A percentile compares a stretch with the other conserved stretches of the same genome.
These are phyloP conservation scores for Mamestra brassicae DNA, from an alignment of 2,888 invertebrate species.

Conservation along the genomic window DNA sequence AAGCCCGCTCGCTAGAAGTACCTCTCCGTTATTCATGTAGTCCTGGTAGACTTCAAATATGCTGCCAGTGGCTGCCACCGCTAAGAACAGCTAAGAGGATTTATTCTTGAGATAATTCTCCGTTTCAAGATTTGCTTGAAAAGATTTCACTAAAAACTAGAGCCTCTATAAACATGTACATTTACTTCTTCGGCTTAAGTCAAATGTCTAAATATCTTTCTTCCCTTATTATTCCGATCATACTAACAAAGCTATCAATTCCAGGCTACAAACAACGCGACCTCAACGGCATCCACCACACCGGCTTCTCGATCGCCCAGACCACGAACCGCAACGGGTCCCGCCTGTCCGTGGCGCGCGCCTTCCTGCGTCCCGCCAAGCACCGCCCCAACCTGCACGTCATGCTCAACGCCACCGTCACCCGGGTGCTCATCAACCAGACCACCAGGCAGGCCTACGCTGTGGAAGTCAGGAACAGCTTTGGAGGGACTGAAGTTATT, in stretches of 20 bases:
- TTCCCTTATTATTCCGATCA: too few species aligned
- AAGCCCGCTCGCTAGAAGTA: not conserved
- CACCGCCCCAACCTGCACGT: slow-evolving; percentile 95
- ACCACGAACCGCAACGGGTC: slow-evolving; percentile 97
- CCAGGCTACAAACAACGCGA: slow-evolving; percentile 94
- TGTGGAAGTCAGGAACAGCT: slow-evolving; percentile 92
- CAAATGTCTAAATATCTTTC: not conserved
- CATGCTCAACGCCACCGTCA: slow-evolving; percentile 95
- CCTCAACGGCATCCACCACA: slow-evolving; percentile 95
- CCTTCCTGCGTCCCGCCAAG: slow-evolving; percentile 95
- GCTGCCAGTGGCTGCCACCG: not conserved
- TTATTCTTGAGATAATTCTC: not conserved
- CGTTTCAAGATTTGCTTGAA: not conserved
- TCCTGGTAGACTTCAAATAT: not conserved
- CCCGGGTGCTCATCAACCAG: slow-evolving; percentile 94
- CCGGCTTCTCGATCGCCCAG: slow-evolving; percentile 97
- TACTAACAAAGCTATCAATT: not conserved
- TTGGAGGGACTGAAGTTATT: slow-evolving; percentile 90
- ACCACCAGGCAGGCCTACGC: slow-evolving; percentile 94
- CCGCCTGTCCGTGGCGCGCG: slow-evolving; percentile 95
- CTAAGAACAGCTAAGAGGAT: too few species aligned
- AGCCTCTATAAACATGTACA: not conserved
- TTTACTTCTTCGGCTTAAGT: not conserved
- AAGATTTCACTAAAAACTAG: not conserved
- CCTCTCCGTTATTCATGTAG: not conserved